Percentiles rank a stretch among this genome's conserved stretches.
These are phyloP conservation scores for Drosophila buzzatii DNA, from an alignment of 2,888 invertebrate species.

Conservation along the genomic window DNA sequence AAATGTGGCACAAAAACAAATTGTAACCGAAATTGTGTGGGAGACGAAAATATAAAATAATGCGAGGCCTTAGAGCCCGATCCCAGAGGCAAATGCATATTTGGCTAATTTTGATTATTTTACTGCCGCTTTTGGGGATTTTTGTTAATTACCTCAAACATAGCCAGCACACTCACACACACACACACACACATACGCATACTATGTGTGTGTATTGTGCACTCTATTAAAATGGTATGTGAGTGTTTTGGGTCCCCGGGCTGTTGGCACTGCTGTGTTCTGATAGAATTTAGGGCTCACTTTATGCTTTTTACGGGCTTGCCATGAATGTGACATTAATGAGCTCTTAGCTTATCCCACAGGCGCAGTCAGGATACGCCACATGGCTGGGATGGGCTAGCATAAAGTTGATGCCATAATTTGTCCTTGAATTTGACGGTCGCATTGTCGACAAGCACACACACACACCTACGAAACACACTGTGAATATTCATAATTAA, in stretches of 20 bases:
- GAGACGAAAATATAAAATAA: constrained; percentile 23
- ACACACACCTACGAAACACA: neutral
- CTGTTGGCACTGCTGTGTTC: constrained; percentile 31
- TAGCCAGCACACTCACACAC: constrained; percentile 15
- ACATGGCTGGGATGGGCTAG: constrained; percentile 4
- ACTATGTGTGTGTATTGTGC: constrained; percentile 45
- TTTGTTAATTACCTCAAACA: constrained; percentile 70
- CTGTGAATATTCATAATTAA: constrained; percentile 69
- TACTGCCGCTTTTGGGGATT: constrained; percentile 64
- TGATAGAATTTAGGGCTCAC: constrained; percentile 74
- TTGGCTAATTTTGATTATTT: constrained; percentile 79
- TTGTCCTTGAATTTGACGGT: constrained; percentile 70
- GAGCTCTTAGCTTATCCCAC: constrained; percentile 79
- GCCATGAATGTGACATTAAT: constrained; percentile 79
- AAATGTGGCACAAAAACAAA: constrained; percentile 50
- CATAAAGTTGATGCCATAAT: constrained; percentile 71
- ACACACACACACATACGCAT: constrained; percentile 8
- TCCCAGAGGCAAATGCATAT: constrained; percentile 52
- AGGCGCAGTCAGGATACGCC: constrained; percentile 51
- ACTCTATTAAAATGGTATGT: constrained; percentile 68
- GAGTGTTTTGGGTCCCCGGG: constrained; percentile 29
- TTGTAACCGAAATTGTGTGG: constrained; percentile 30
- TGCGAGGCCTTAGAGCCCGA: constrained; percentile 35
- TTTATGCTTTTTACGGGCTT: constrained; percentile 66
- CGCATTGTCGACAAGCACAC: constrained; percentile 27